Conservation (phyloP, 2,113 vertebrate species). For the Nothobranchius furzeri region DNA sequence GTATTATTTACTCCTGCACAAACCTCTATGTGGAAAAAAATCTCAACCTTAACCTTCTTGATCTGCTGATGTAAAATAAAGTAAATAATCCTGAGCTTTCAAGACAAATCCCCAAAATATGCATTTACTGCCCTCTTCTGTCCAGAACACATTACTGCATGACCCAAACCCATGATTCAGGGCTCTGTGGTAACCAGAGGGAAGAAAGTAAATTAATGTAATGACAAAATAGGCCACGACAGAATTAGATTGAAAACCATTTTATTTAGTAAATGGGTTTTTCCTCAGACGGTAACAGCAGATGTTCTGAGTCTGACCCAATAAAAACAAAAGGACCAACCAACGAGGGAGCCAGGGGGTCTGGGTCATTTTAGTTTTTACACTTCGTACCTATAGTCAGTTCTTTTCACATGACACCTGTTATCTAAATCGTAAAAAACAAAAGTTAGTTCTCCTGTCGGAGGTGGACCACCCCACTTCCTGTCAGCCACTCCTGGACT, state of each 20-base stretch:
- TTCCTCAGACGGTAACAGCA: constrained; percentile 94
- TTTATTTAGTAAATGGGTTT: constrained; percentile 84
- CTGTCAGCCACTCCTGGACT: constrained; percentile 13
- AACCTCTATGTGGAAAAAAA: constrained; percentile 26
- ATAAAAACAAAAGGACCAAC: constrained; percentile 89
- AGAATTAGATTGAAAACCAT: constrained; percentile 84
- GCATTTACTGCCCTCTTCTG: constrained; percentile 49
- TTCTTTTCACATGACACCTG: constrained; percentile 6
- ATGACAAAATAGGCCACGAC: constrained; percentile 71
- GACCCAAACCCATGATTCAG: too few species aligned
- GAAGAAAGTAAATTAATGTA: constrained; percentile 19
- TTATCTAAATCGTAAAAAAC: constrained; percentile 22
- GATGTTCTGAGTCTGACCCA: constrained; percentile 85
- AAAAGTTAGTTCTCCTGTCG: constrained; percentile 7
- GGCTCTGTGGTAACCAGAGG: neutral
- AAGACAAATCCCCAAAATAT: constrained; percentile 30
- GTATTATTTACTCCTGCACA: constrained; percentile 41
- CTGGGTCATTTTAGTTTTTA: constrained; percentile 24
- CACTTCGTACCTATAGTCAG: constrained; percentile 2
- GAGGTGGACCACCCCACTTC: constrained; percentile 51
- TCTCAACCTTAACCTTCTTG: constrained; percentile 21
- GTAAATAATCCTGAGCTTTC: constrained; percentile 51
- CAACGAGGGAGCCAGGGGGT: constrained; percentile 83
- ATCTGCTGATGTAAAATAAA: constrained; percentile 59
- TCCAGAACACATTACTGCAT: neutral